Base-by-base conservation (phyloP, 2,888 invertebrate genomes). In the Parochlus steinenii region DNA sequence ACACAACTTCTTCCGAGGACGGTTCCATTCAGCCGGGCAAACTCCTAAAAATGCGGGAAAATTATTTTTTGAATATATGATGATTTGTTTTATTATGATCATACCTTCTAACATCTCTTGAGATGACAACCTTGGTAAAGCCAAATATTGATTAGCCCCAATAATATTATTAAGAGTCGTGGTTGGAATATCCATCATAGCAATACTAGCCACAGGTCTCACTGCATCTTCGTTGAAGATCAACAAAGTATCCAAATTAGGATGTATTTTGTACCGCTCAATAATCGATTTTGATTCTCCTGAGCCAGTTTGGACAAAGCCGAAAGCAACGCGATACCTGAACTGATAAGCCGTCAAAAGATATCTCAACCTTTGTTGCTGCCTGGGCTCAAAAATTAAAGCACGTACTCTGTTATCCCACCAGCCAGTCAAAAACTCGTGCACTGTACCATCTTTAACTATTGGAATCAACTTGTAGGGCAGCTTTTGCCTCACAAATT, bases 401-500 rank as follows among this genome's bases (percentile, higher is more conserved):
- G 83, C 89, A 43, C 92, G 70, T 26, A 93, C 86, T 55, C 77
- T 71, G 58, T 95, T 95, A 61, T 95, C 93, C 40, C 71, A 71
- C 79, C 92, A 93, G 35, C 89, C 87, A 29, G 70, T 71, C 19
- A 93, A 66, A 54, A 92, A 93, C 6, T 63, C 62, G 31, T 82
- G 74, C 23, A 81, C 63, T 48, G 77, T 81, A 19, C 67, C 62
- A 47, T 81, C 78, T 37, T 68, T 70, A n/a, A 92, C 61, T 26
- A 57, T 62, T 37, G 68, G 65, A 35, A 86, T 74, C 47, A 87
- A 58, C 50, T 72, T 79, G 52, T 78, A 80, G 0, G 92, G 92
- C 58, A 95, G 73, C 55, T 83, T 81, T 55, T 69, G 74, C 38
- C 87, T 71, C 44, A 90, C 71, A 61, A 92, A 95, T 48, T 86